phyloP scores from a whole-genome alignment of 1,140 invertebrate species.

The Aphis craccivora region DNA sequence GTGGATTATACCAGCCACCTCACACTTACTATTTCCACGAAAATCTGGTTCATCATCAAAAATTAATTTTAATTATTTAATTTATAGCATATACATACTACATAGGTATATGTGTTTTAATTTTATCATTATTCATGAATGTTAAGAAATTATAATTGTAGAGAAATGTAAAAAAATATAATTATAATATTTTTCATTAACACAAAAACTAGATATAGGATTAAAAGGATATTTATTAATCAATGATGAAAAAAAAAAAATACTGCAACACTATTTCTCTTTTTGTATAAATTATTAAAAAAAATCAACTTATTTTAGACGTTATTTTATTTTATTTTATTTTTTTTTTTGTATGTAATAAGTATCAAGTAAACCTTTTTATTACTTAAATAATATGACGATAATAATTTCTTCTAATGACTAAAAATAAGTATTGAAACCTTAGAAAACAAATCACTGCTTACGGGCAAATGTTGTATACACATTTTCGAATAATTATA shows the following conservation, averaged over 20 bases:
- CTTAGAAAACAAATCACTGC: neutral
- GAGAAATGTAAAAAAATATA: neutral
- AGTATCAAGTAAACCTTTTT: neutral
- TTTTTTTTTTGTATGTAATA: neutral
- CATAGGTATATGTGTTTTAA: neutral
- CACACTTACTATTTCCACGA: neutral
- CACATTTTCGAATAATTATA: neutral
- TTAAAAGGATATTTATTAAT: neutral
- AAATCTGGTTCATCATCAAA: constrained; percentile 12
- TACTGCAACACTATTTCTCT: neutral
- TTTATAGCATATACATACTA: neutral
- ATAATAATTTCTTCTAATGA: neutral
- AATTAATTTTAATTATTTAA: neutral
- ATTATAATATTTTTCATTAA: neutral
- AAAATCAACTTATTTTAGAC: neutral
- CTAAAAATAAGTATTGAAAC: neutral
- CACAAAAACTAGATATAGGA: neutral
- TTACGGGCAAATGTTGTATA: neutral
- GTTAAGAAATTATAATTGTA: neutral
- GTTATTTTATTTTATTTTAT: neutral
- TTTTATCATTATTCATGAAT: neutral
- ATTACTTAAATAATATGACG: neutral
- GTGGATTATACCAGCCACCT: neutral
- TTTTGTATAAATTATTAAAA: neutral
- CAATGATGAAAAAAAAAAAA: neutral